Base-by-base conservation (phyloP, 2,888 invertebrate species). In the Acrobasis consociella region DNA sequence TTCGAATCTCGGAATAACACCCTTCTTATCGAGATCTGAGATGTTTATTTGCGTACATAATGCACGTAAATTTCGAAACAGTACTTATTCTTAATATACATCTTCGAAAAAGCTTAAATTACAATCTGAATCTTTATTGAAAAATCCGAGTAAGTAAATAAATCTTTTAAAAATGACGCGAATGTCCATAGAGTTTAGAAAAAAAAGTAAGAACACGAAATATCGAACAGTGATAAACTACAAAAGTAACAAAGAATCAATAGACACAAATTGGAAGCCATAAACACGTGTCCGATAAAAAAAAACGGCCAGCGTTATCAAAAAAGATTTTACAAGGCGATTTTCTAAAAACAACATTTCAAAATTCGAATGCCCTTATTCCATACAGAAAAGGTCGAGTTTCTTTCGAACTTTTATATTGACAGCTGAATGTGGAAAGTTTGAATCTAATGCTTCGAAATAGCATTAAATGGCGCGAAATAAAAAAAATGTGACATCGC, bases 391-490 rank as follows among this genome's bases (percentile, higher is more conserved):
- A 83, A 74, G 77, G 75, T 68, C 69, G 71, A 75, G 65, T 69
- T 70, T 82, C 58, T 67, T 62, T 55, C 69, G 62, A 60, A 62
- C 58, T 42, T n/a, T 62, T 49, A 49, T 64, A 65, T 73, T 69
- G 65, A 67, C 68, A 69, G 67, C 69, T 69, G 75, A 71, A 73
- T 31, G 58, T 51, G 65, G 67, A 61, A 64, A 62, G 66, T 65
- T 63, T 71, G 70, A 66, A 69, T 72, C 71, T 80, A 81, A 82
- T 84, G 82, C 78, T 72, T 74, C 73, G 85, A 86, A 90, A 89
- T 86, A 85, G 82, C 81, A 89, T 90, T 88, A 91, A 92, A 92
- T 91, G 91, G 90, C 86, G 89, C 90, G 90, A 91, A 87, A 85
- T 83, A 81, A 78, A 87, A 86, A 31, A 89, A 89, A 86, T 79